phyloP scores from a whole-genome alignment of 2,888 invertebrate genomes.

The Leptopilina drosophilae region DNA sequence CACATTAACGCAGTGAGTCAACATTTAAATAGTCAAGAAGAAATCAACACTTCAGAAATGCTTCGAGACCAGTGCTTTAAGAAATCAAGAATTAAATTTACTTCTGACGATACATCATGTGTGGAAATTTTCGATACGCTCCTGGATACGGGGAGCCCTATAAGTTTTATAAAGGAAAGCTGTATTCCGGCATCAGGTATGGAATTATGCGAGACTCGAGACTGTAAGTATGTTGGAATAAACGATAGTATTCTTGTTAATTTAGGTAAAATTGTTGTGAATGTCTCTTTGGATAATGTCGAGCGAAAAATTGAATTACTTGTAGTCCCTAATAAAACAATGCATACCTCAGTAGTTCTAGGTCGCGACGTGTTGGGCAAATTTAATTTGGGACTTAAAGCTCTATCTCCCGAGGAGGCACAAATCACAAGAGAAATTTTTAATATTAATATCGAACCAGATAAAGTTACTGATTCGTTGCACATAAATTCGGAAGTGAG shows the following conservation, averaged over 20 bases:
- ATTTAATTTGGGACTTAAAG: conserved; percentile 27
- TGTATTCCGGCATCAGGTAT: conserved; percentile 19
- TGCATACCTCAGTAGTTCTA: not conserved
- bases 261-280: not conserved
- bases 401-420: conserved; percentile 29
- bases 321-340: conserved; percentile 12
- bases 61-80: conserved; percentile 13
- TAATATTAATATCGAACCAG: not conserved
- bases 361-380: conserved; percentile 7
- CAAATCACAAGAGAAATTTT: not conserved
- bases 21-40: not conserved
- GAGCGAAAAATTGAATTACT: conserved; percentile 8
- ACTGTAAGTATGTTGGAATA: not conserved
- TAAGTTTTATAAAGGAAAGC: conserved; percentile 44
- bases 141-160: conserved; percentile 43
- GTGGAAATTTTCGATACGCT: conserved; percentile 28
- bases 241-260: not conserved
- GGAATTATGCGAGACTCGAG: not conserved
- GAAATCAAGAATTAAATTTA: not conserved
- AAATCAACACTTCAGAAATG: too few species aligned
- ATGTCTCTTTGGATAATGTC: conserved; percentile 7
- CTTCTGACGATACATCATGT: not conserved
- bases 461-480: not conserved
- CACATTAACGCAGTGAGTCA: conserved; percentile 10
- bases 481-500: too few species aligned